These are phyloP conservation scores for Yponomeuta malinellus DNA, from an alignment of 2,888 invertebrate species.

Conservation along the genomic window DNA sequence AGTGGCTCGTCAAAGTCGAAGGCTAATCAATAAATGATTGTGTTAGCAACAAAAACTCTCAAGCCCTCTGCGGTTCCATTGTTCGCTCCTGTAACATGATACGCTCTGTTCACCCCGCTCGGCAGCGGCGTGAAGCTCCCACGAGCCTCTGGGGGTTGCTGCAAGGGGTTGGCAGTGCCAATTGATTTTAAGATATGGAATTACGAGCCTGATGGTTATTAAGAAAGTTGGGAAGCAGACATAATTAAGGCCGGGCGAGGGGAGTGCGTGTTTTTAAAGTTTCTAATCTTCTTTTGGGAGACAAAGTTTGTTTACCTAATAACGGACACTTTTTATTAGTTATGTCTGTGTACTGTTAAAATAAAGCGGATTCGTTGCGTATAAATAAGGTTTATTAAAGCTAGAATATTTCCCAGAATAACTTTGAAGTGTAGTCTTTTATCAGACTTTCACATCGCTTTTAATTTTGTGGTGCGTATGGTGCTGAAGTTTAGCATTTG, in stretches of 20 bases:
- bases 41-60: slow-evolving; percentile 25
- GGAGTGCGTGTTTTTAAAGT: background rate
- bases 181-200: slow-evolving; percentile 3
- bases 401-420: too few relatives aligned
- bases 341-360: background rate
- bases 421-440: too few relatives aligned
- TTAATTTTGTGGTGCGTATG: too few relatives aligned
- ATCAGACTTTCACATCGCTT: too few relatives aligned
- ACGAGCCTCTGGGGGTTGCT: background rate
- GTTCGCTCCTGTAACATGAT: background rate
- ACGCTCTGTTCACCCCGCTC: background rate
- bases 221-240: background rate
- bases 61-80: slow-evolving; percentile 7
- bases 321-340: background rate
- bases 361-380: too few relatives aligned
- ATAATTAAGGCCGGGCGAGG: background rate
- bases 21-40: slow-evolving; percentile 51
- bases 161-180: background rate
- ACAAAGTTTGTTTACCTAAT: background rate
- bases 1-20: slow-evolving; percentile 22
- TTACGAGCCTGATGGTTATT: background rate
- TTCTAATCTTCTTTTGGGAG: background rate
- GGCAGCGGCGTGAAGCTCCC: background rate
- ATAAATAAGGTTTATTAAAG: too few relatives aligned
- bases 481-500: too few relatives aligned